phyloP scores from a whole-genome alignment of 1,140 invertebrate species.

The Cydia pomonella region DNA sequence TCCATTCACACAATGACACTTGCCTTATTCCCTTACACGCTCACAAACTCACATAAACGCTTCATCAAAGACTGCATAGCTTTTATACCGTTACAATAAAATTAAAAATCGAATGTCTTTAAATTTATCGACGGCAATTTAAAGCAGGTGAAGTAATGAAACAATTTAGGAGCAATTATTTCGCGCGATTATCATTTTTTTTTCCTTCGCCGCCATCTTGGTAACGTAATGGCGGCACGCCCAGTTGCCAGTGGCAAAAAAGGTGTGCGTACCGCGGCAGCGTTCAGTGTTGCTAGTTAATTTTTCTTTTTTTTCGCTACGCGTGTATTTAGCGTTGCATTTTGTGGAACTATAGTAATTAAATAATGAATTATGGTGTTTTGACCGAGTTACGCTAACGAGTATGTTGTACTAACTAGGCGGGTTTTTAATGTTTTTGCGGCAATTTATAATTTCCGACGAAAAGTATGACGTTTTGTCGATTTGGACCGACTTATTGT shows the following conservation, averaged over 20 bases:
- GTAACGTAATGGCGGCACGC: slow-evolving; percentile 49
- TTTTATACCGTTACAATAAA: slow-evolving; percentile 15
- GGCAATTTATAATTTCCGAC: not conserved
- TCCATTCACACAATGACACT: slow-evolving; percentile 36
- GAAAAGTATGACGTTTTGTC: not conserved
- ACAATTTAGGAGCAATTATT: slow-evolving; percentile 60
- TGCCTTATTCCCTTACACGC: slow-evolving; percentile 36
- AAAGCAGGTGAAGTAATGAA: slow-evolving; percentile 53
- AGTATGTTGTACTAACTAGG: not conserved
- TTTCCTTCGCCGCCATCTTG: slow-evolving; percentile 54
- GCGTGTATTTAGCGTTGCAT: slow-evolving; percentile 12
- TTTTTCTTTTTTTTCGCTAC: slow-evolving; percentile 12
- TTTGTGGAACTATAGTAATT: slow-evolving; percentile 27
- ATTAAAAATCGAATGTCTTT: not conserved
- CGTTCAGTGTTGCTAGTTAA: slow-evolving; percentile 23
- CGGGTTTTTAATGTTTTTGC: slow-evolving; percentile 9
- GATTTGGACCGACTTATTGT: not conserved
- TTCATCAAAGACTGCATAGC: not conserved
- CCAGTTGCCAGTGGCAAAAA: slow-evolving; percentile 44
- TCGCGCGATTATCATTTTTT: slow-evolving; percentile 52
- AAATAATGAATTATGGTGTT: slow-evolving; percentile 26
- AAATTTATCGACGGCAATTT: slow-evolving; percentile 22
- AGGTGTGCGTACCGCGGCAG: slow-evolving; percentile 33
- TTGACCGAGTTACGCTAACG: slow-evolving; percentile 15
- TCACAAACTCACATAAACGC: slow-evolving; percentile 11